Percentiles rank a stretch among this genome's conserved stretches.
Conservation (phyloP, 2,113 vertebrate species). For the Leucopsar rothschildi region DNA sequence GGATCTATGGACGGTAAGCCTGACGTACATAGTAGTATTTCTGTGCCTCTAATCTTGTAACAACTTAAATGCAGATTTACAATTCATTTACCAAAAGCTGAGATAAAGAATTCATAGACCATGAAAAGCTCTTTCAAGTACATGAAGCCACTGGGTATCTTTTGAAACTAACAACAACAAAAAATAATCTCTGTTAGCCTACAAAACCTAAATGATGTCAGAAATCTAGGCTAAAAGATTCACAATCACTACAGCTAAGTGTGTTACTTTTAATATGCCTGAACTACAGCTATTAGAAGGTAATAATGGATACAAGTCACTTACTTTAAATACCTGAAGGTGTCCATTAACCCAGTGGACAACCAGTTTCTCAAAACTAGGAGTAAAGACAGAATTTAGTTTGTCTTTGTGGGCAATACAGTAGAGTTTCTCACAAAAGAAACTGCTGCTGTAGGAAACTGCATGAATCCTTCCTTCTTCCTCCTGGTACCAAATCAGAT, state of each 20-base stretch:
- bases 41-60: not conserved
- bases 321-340: not conserved
- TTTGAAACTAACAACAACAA: not conserved
- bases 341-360: not conserved
- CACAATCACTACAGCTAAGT: not conserved
- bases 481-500: not conserved
- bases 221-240: not conserved
- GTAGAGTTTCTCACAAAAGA: not conserved
- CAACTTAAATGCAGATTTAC: not conserved
- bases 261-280: not conserved
- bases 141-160: not conserved
- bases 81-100: not conserved
- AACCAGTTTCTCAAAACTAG: not conserved
- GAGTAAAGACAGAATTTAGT: not conserved
- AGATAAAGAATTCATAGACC: not conserved
- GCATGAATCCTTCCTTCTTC: not conserved
- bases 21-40: not conserved
- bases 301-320: not conserved
- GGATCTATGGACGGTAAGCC: constrained; percentile 95
- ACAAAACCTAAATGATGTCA: not conserved
- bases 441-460: not conserved
- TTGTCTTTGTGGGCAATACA: not conserved
- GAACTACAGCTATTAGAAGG: not conserved
- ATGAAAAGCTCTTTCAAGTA: not conserved
- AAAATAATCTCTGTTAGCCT: not conserved